Evolutionary conservation across 2,113 vertebrate species (phyloP).

Genomic region (Dissostichus mawsoni): DNA sequence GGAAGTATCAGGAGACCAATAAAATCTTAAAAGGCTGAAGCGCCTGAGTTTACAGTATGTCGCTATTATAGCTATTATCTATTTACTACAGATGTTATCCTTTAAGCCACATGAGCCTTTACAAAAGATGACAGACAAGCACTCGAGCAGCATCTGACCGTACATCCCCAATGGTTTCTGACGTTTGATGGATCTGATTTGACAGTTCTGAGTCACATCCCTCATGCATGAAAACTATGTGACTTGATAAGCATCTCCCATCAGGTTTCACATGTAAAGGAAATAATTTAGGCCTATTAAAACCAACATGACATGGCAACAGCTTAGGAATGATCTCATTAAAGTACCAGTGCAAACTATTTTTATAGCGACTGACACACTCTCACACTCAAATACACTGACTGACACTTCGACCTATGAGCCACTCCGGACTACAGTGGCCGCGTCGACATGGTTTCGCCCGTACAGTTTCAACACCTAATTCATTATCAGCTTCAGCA

Average conservation of each 20-base stretch:
- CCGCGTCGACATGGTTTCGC: constrained; percentile 76
- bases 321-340: constrained; percentile 65
- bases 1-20: constrained; percentile 58
- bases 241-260: neutral
- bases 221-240: neutral
- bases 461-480: constrained; percentile 82
- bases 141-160: constrained; percentile 8
- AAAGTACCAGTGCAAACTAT: constrained; percentile 72
- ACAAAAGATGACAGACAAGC: neutral
- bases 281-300: constrained; percentile 31
- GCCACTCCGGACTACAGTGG: constrained; percentile 59
- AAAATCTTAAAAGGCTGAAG: constrained; percentile 18
- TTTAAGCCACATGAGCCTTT: neutral
- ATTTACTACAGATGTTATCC: constrained; percentile 4
- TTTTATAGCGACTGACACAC: constrained; percentile 69
- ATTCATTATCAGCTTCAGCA: constrained; percentile 82
- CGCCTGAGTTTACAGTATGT: constrained; percentile 3
- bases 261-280: neutral
- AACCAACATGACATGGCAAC: constrained; percentile 44
- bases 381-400: constrained; percentile 42
- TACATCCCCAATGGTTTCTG: neutral
- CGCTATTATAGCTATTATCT: neutral
- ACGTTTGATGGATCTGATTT: neutral
- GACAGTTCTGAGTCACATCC: neutral
- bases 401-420: constrained; percentile 74